These are phyloP conservation scores for Melanostigma gelatinosum DNA, from an alignment of 2,113 vertebrate species.

Conservation along the genomic window DNA sequence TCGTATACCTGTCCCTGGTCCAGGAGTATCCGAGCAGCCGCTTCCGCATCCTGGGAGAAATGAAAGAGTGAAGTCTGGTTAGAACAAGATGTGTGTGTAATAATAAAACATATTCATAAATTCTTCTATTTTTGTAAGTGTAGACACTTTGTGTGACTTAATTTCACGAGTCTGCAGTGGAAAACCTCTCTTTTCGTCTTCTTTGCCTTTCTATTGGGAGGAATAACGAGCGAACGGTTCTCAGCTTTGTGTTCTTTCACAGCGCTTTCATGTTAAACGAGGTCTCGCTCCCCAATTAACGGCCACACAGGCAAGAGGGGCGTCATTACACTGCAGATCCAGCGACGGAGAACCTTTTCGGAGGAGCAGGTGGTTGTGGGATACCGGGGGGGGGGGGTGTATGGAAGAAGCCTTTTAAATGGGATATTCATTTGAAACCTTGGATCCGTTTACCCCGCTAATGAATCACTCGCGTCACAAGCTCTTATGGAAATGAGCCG, in stretches of 20 bases:
- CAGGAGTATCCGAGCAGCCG: conserved; percentile 82
- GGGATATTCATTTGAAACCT: conserved; percentile 19
- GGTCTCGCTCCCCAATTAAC: conserved; percentile 26
- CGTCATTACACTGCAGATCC: background rate
- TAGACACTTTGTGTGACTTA: background rate
- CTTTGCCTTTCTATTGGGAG: background rate
- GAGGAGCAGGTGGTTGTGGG: conserved; percentile 35
- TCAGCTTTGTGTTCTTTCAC: background rate
- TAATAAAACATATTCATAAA: too few relatives aligned
- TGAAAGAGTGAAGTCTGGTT: background rate
- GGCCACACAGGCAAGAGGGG: conserved; percentile 4
- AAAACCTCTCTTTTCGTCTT: background rate
- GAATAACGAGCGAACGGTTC: background rate
- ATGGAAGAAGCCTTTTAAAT: conserved; percentile 15
- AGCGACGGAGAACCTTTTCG: conserved; percentile 22
- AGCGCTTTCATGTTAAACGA: background rate
- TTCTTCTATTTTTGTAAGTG: background rate
- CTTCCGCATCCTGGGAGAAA: conserved; percentile 78
- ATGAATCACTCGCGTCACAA: conserved; percentile 37
- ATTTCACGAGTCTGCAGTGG: too few relatives aligned
- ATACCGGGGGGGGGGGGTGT: background rate
- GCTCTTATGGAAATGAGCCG: conserved; percentile 30
- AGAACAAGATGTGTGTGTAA: background rate
- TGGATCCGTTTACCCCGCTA: conserved; percentile 18
- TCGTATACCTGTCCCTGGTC: conserved; percentile 83